Evolutionary conservation across 2,113 vertebrate species (phyloP), one percentile per base, ranked within the genome.

Genomic region (Pardalotus punctatus): DNA sequence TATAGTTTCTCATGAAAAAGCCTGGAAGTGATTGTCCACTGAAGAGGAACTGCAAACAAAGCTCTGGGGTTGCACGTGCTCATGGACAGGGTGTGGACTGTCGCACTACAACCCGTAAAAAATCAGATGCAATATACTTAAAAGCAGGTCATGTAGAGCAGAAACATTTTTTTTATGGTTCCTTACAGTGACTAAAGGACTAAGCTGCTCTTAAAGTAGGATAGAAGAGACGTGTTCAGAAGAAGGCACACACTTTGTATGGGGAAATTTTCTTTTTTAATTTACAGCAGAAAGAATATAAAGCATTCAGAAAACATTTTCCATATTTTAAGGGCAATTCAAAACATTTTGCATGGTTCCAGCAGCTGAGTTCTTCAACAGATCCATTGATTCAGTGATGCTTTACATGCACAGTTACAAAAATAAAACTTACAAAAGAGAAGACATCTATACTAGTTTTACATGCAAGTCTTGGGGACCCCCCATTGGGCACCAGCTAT

Each of bases 291-390:
- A 99, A 99, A 99, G 99, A 99, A 99, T 99, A 99, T 99, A 99
- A 99, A 99, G 99, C 99, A 99, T 99, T 99, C 99, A 99, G 99
- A 99, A 99, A 99, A 99, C 99, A 99, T 99, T 98, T 99, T 99
- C 98, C 99, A 99, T 99, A 99, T 99, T 99, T 99, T 99, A 99
- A 99, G 99, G 99, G 99, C 99, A 99, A 99, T 99, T 99, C 99
- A 99, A 99, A 99, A 99, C 98, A 99, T 99, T 99, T 99, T 99
- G 99, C 99, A 99, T 99, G 99, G 99, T 99, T 99, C 99, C 99
- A 99, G 99, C 99, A 99, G 99, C 99, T 99, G 99, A 99, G 98
- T 99, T 99, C 99, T 99, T 99, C 99, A 98, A 99, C 99, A 99
- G 99, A 99, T 99, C 99, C 99, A 99, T 99, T 99, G 98, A 99